phyloP scores from a whole-genome alignment of 2,797 vertebrate species.

The Enteromius fasciolatus region DNA sequence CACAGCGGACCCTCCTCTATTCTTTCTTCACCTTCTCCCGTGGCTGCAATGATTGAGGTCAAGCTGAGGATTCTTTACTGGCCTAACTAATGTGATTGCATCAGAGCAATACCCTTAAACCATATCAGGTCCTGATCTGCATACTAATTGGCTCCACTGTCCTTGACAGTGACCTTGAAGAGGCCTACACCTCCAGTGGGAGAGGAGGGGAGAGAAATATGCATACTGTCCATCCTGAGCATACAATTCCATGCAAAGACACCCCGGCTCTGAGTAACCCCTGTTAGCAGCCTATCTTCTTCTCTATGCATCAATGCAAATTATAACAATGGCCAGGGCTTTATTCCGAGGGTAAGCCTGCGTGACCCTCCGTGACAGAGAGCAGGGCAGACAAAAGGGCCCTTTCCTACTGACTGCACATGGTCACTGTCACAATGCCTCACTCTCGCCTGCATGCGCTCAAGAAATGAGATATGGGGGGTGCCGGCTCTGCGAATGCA shows the following conservation, averaged over 20 bases:
- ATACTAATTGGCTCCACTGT: constrained; percentile 90
- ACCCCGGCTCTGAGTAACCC: constrained; percentile 71
- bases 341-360: constrained; percentile 80
- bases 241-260: constrained; percentile 88
- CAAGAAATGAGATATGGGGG: constrained; percentile 48
- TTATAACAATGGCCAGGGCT: constrained; percentile 81
- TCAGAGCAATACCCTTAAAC: constrained; percentile 96
- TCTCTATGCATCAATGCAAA: constrained; percentile 83
- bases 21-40: constrained; percentile 64
- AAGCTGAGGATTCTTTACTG: constrained; percentile 84
- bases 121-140: constrained; percentile 89
- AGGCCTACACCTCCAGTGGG: constrained; percentile 80
- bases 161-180: constrained; percentile 89
- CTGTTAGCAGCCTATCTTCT: constrained; percentile 63
- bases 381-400: constrained; percentile 77
- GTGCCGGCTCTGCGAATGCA: constrained; percentile 38
- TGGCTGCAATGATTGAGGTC: constrained; percentile 90
- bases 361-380: constrained; percentile 79
- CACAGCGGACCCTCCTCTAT: constrained; percentile 36
- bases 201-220: constrained; percentile 76
- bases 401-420: constrained; percentile 77
- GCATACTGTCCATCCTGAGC: constrained; percentile 75
- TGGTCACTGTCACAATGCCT: constrained; percentile 66
- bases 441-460: constrained; percentile 51
- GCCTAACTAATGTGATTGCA: constrained; percentile 95